These are phyloP conservation scores for Rhinogobius similis DNA, from an alignment of 2,113 vertebrate species.

Conservation along the genomic window DNA sequence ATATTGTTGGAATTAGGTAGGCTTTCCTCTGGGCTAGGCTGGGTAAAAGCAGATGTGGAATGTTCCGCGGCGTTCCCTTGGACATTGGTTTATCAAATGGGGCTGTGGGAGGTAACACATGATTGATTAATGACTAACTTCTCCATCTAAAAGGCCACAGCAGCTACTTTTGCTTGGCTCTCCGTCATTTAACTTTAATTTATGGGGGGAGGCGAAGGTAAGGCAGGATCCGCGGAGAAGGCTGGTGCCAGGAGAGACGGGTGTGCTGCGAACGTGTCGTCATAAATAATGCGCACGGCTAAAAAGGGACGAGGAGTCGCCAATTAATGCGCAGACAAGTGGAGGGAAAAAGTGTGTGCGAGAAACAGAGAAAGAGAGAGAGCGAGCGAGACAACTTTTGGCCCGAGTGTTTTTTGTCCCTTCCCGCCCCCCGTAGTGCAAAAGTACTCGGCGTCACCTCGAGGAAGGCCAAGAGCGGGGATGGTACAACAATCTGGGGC, in stretches of 20 bases:
- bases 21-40: slow-evolving; percentile 59
- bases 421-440: slow-evolving; percentile 42
- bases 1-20: slow-evolving; percentile 58
- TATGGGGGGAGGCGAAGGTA: slow-evolving; percentile 70
- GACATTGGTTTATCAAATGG: slow-evolving; percentile 70
- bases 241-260: slow-evolving; percentile 62
- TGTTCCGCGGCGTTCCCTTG: slow-evolving; percentile 63
- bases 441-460: slow-evolving; percentile 55
- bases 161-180: slow-evolving; percentile 41
- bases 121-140: slow-evolving; percentile 78
- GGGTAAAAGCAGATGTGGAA: slow-evolving; percentile 38
- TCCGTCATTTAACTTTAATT: slow-evolving; percentile 75
- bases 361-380: not conserved
- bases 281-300: slow-evolving; percentile 74
- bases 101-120: slow-evolving; percentile 65
- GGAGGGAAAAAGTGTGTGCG: slow-evolving; percentile 26
- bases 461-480: slow-evolving; percentile 33
- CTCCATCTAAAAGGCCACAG: slow-evolving; percentile 71
- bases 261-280: slow-evolving; percentile 32
- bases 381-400: slow-evolving; percentile 30
- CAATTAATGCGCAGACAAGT: slow-evolving; percentile 72
- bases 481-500: slow-evolving; percentile 13
- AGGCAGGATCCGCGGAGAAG: slow-evolving; percentile 54
- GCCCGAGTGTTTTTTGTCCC: slow-evolving; percentile 50
- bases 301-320: slow-evolving; percentile 62